Evolutionary conservation across 2,113 vertebrate genomes (phyloP).

Genomic region (Phalacrocorax pelagicus): DNA sequence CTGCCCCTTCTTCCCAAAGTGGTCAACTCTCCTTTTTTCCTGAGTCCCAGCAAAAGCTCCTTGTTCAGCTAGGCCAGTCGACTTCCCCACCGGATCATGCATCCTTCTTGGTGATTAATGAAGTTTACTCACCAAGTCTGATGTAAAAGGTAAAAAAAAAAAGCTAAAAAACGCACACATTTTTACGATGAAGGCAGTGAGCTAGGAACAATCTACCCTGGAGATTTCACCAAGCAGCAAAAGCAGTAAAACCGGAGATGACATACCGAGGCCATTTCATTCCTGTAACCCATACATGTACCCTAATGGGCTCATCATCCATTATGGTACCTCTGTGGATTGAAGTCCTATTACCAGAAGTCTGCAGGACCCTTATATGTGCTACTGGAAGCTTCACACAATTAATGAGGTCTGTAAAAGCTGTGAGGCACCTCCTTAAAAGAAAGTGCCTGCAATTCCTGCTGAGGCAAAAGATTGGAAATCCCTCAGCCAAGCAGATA

Average conservation of each 20-base stretch:
- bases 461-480: not conserved
- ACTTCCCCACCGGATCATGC: not conserved
- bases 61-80: too few relatives aligned
- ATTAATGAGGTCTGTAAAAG: not conserved
- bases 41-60: too few relatives aligned
- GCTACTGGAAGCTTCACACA: not conserved
- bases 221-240: not conserved
- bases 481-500: not conserved
- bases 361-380: not conserved
- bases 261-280: not conserved
- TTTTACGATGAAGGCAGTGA: not conserved
- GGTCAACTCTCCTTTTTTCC: too few relatives aligned
- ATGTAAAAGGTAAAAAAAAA: not conserved
- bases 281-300: not conserved
- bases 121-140: not conserved
- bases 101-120: not conserved
- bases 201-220: not conserved
- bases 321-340: not conserved
- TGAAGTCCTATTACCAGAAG: not conserved
- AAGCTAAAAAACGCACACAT: fast-evolving
- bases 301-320: not conserved
- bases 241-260: not conserved
- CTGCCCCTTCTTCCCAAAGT: too few relatives aligned
- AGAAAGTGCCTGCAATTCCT: not conserved
- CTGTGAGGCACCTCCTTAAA: not conserved